Conservation (phyloP, 2,113 vertebrate species). For the Columba janthina region DNA sequence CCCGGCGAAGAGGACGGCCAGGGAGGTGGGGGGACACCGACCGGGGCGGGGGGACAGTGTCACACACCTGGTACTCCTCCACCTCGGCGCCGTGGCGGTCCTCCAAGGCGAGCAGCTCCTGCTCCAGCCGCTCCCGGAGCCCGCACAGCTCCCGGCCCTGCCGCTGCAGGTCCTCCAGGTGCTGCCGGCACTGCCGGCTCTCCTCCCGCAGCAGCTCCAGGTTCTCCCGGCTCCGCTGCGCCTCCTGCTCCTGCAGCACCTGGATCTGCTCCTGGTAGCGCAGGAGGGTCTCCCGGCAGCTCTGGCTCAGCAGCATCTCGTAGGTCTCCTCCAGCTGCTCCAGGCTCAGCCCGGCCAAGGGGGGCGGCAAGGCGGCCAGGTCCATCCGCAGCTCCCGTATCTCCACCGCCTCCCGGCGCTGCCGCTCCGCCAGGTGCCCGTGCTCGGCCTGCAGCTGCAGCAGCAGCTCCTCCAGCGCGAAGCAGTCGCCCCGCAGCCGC, state of each 20-base stretch:
- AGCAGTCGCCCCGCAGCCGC: conserved; percentile 51
- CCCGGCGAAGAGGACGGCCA: not conserved
- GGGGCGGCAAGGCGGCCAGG: conserved; percentile 62
- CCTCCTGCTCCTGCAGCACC: conserved; percentile 78
- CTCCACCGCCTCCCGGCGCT: conserved; percentile 71
- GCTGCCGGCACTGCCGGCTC: conserved; percentile 74
- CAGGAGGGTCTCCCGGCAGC: conserved; percentile 81
- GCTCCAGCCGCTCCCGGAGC: conserved; percentile 81
- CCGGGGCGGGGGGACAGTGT: not conserved
- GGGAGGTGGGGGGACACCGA: too few species aligned
- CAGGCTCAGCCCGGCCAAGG: conserved; percentile 66
- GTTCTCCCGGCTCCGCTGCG: conserved; percentile 74
- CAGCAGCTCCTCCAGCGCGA: conserved; percentile 80
- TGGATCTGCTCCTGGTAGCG: conserved; percentile 85
- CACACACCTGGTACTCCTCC: conserved; percentile 84
- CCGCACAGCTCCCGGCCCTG: conserved; percentile 78
- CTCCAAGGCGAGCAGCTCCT: conserved; percentile 81
- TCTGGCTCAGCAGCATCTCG: conserved; percentile 80
- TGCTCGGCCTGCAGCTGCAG: conserved; percentile 79
- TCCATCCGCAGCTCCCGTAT: conserved; percentile 72
- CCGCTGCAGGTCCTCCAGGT: conserved; percentile 78
- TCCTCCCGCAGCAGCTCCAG: conserved; percentile 81
- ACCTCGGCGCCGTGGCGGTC: conserved; percentile 76
- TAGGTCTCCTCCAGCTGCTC: conserved; percentile 82
- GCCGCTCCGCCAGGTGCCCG: conserved; percentile 73